Base-by-base conservation (phyloP, 2,797 vertebrate genomes). In the Mus minutoides region DNA sequence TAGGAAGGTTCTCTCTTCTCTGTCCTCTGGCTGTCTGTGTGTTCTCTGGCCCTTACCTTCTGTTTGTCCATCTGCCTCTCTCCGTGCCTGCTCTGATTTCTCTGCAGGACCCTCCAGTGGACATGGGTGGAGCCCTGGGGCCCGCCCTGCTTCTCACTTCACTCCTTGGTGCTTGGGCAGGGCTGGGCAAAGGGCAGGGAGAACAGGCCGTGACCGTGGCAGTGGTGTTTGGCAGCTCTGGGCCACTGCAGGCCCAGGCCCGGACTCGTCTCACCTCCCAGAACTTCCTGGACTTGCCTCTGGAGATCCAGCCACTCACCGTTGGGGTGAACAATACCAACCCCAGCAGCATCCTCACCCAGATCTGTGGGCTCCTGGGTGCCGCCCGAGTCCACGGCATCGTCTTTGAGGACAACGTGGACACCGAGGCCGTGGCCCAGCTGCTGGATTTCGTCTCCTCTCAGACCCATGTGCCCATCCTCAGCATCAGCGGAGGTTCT, bases 381-480 rank as follows among this genome's bases (percentile, higher is more conserved):
- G 98, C 99, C 62, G 99, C 99, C 97, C 99, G 98, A 3, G 98
- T 99, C 97, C 99, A 99, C 26, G 99, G 99, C 84, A 98, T 99
- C 60, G 98, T 99, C 97, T 99, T 99, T 0, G 99, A 99, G 97
- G 99, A 99, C 98, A 99, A 99, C 88, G 98, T 99, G 0, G 99
- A 99, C 94, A 99, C 99, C 0, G 99, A 99, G 98, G 99, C 99
- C 0, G 99, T 99, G 98, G 99, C 99, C 0, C 99, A 99, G 98
- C 99, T 99, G 97, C 98, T 99, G 92, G 99, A 99, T 98, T 99
- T 99, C 98, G 98, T 99, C 97, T 99, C 99, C 82, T 99, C 99
- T 13, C 99, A 99, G 98, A 99, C 99, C 0, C 99, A 99, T 0
- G 99, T 99, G 95, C 99, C 99, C 0, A 99, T 99, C 54, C 99